Evolutionary conservation across 2,113 vertebrate species (phyloP), one percentile per base, ranked within the genome.

Genomic region (Actenoides hombroni): DNA sequence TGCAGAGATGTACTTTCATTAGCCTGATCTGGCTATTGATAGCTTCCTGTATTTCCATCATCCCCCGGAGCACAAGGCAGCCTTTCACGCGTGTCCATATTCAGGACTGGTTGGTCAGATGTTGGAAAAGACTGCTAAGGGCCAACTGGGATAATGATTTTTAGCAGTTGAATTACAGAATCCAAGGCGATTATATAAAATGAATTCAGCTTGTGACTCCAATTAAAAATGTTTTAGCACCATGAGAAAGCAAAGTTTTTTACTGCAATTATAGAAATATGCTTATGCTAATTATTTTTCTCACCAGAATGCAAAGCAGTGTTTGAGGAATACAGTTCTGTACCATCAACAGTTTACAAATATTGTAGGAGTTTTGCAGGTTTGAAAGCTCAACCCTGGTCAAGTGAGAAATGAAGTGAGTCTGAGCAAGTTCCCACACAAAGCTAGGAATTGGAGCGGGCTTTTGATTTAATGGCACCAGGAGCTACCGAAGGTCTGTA

Each of bases 1-100:
- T 86, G 90, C 83, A 95, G 87, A 88, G 83, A 85, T 69, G 59
- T 33, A 37, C 26, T 92, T 92, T 92, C 95, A 87, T 97, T 92
- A 92, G 84, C 31, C 81, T 86, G 84, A 78, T 59, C 63, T 75
- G 79, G 20, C 68, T 96, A 92, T 95, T 83, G 92, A 94, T 94
- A 95, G 74, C 80, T 91, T 75, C 71, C 87, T 29, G 0, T 39
- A 92, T 82, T 93, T 92, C 82, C 69, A 89, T 7, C 88, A 70
- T 21, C 16, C 92, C 94, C 94, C 46, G 86, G 61, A 91, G 92
- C 91, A 87, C 0, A 0, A 92, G 92, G 67, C 86, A 83, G 68
- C 67, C 46, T 80, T 80, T 90, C 83, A 82, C 29, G 2, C 5
- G 0, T 69, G 69, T 71, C 60, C 73, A 37, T n/a, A 35, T 49